Conservation (phyloP, 2,113 vertebrate species). For the Apteryx owenii region DNA sequence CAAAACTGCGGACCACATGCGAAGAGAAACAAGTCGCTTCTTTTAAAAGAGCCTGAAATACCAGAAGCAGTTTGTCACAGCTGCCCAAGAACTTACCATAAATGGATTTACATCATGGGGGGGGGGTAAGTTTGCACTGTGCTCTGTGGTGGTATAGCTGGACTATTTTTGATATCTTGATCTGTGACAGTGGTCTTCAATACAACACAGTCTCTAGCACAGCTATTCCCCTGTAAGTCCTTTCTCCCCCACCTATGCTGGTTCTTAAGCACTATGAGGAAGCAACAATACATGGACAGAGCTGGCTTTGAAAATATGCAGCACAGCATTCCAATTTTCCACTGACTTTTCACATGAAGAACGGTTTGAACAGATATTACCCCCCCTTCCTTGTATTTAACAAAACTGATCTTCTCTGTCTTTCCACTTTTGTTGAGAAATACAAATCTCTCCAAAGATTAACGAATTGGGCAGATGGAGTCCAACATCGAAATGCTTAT, state of each 20-base stretch:
- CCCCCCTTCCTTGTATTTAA: not conserved
- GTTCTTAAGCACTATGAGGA: not conserved
- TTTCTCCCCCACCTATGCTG: fast-evolving
- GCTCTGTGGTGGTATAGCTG: not conserved
- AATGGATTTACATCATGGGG: not conserved
- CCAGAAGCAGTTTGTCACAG: not conserved
- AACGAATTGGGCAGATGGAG: not conserved
- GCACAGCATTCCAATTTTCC: not conserved
- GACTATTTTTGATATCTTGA: not conserved
- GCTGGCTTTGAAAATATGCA: not conserved
- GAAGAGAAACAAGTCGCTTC: not conserved
- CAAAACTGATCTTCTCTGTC: fast-evolving
- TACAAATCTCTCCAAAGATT: not conserved
- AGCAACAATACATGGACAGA: not conserved
- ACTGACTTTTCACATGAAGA: not conserved
- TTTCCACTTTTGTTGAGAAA: not conserved
- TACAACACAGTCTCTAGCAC: not conserved
- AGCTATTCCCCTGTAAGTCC: not conserved
- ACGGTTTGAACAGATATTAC: not conserved
- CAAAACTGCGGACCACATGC: fast-evolving
- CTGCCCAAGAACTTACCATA: not conserved
- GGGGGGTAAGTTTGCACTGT: not conserved
- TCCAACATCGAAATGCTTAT: not conserved
- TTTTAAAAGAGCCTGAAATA: not conserved
- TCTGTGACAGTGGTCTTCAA: not conserved